These are phyloP conservation scores for Sparus aurata DNA, from an alignment of 2,797 vertebrate species.

Conservation along the genomic window DNA sequence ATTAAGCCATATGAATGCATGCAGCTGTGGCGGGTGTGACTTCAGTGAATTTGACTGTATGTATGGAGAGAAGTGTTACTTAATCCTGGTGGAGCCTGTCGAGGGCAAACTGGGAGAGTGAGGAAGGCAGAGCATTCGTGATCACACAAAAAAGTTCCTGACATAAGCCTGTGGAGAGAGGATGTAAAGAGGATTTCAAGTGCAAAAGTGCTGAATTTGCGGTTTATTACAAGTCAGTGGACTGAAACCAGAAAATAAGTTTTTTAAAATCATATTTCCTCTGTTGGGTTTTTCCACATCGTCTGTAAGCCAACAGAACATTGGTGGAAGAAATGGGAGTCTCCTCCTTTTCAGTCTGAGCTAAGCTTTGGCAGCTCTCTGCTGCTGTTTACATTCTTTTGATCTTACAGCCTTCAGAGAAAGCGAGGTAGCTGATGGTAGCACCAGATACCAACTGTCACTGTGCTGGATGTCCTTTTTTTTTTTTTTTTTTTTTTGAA, in stretches of 20 bases:
- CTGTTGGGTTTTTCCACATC: conserved; percentile 36
- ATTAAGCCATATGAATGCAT: neutral
- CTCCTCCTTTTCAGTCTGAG: conserved; percentile 45
- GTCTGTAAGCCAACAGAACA: conserved; percentile 27
- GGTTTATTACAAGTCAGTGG: conserved; percentile 12
- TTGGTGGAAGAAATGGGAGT: conserved; percentile 36
- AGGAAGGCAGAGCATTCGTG: conserved; percentile 16
- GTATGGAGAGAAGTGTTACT: conserved; percentile 23
- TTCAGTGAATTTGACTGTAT: conserved; percentile 18
- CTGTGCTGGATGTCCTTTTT: conserved; percentile 19
- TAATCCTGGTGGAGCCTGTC: conserved; percentile 51
- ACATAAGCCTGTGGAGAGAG: conserved; percentile 20
- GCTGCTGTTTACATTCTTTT: conserved; percentile 41
- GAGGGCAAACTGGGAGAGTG: conserved; percentile 18
- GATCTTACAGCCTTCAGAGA: conserved; percentile 35
- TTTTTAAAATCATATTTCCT: conserved; percentile 25
- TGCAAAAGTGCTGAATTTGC: conserved; percentile 45
- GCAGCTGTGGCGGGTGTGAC: conserved; percentile 22
- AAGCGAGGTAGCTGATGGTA: conserved; percentile 25
- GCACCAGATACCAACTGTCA: conserved; percentile 9
- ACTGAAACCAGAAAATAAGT: conserved; percentile 12
- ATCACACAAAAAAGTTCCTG: conserved; percentile 21
- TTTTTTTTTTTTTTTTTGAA: too few species aligned
- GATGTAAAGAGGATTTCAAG: conserved; percentile 29
- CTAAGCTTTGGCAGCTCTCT: conserved; percentile 38